Base-by-base conservation (phyloP, 2,888 invertebrate genomes). In the Andrena bicolor region DNA sequence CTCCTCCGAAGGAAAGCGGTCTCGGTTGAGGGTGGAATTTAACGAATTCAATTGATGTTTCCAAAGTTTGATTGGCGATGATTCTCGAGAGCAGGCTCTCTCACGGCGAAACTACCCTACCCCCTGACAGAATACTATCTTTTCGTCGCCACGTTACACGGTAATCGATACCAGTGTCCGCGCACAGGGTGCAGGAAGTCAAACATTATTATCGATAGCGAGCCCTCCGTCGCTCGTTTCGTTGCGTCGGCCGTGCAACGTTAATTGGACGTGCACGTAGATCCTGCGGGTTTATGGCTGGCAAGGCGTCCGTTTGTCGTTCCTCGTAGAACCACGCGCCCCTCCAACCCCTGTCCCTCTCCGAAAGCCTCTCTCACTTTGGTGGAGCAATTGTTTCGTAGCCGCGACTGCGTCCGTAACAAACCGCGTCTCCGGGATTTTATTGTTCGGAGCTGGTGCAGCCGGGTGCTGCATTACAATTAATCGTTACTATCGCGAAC, bases 171-270 rank as follows among this genome's bases (percentile, higher is more conserved):
- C 10, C 65, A 6, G 35, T 66, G 74, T 63, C 56, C 64, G 53
- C 60, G 72, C 61, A 58, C 68, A 69, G 58, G 74, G 74, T 76
- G 85, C 82, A 85, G 69, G 58, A 72, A 82, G 84, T 82, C 69
- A 85, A 82, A 85, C 82, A 84, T 85, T 84, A 85, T 85, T 85
- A 85, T 85, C 85, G 79, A 70, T 76, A 81, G 72, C 63, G 66
- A 56, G 10, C 60, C 74, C 49, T 72, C 63, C 49, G 75, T 76
- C 75, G 63, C 66, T 49, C 68, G 69, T 77, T 80, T 69, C 51
- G 74, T 73, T 69, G 64, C 66, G 65, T 68, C 71, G 30, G 41
- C 26, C 68, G 61, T 77, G 78, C 73, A 70, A 65, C 83, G 58
- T 80, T 80, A 83, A 83, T 83, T 83, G 83, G 75, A 76, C 79